These are phyloP conservation scores for Pachyramphus minor DNA, from an alignment of 2,113 vertebrate genomes.

Conservation along the genomic window DNA sequence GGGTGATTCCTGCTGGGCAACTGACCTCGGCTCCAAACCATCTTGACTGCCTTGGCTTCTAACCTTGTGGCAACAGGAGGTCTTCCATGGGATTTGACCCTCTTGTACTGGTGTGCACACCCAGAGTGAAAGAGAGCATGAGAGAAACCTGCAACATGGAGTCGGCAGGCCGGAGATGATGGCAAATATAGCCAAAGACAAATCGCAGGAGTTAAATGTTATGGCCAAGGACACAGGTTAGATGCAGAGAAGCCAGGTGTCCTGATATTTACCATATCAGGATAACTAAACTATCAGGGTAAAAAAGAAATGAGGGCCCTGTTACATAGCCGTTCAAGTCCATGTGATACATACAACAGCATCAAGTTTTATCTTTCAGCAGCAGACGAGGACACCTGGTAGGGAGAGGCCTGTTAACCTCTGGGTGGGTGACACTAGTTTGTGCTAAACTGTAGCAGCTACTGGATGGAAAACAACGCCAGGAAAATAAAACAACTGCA, in stretches of 20 bases:
- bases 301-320: background rate
- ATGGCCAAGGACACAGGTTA: accelerated
- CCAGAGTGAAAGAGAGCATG: background rate
- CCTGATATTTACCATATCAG: background rate
- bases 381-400: background rate
- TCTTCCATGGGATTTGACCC: background rate
- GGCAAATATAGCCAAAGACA: background rate
- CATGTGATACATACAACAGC: background rate
- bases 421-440: background rate
- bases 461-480: background rate
- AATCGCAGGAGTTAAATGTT: background rate
- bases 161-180: background rate
- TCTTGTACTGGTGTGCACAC: background rate
- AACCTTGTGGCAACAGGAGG: background rate
- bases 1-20: background rate
- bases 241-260: background rate
- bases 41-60: accelerated
- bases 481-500: conserved; percentile 6
- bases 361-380: background rate
- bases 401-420: background rate
- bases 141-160: background rate
- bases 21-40: background rate
- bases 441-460: background rate
- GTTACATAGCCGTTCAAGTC: background rate
- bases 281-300: background rate